Evolutionary conservation across 2,797 vertebrate genomes (phyloP).

Genomic region (Stomatorhinus walkeri): DNA sequence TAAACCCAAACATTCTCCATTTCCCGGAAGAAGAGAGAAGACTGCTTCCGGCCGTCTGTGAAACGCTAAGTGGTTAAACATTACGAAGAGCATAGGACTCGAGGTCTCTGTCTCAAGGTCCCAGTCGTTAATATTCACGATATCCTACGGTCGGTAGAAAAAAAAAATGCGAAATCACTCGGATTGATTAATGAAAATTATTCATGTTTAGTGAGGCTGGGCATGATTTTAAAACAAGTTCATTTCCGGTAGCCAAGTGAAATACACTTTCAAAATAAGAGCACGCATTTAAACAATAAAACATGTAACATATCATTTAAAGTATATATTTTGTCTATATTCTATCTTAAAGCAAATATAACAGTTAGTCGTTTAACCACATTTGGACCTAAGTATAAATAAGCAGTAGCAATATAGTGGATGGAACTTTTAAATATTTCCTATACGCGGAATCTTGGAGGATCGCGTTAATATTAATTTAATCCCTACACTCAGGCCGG

Average conservation of each 20-base stretch:
- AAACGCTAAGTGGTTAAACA: background rate
- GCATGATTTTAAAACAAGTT: background rate
- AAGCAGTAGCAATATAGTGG: background rate
- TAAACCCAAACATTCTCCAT: background rate
- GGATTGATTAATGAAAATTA: background rate
- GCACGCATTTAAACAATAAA: background rate
- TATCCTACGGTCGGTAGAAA: background rate
- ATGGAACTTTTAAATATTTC: background rate
- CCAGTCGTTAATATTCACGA: background rate
- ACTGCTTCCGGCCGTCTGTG: background rate
- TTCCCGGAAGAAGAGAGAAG: background rate
- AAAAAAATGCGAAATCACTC: background rate
- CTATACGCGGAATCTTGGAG: background rate
- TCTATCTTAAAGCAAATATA: background rate
- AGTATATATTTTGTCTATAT: background rate
- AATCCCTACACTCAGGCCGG: too few relatives aligned
- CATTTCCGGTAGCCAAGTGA: conserved; percentile 6
- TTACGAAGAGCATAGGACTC: background rate
- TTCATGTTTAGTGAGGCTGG: background rate
- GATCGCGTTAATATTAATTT: background rate
- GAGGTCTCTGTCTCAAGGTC: background rate
- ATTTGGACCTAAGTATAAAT: background rate
- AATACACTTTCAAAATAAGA: background rate
- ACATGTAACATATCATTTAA: background rate
- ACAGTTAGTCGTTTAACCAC: background rate